Conservation (phyloP, 2,113 vertebrate genomes). For the Aldabrachelys gigantea region DNA sequence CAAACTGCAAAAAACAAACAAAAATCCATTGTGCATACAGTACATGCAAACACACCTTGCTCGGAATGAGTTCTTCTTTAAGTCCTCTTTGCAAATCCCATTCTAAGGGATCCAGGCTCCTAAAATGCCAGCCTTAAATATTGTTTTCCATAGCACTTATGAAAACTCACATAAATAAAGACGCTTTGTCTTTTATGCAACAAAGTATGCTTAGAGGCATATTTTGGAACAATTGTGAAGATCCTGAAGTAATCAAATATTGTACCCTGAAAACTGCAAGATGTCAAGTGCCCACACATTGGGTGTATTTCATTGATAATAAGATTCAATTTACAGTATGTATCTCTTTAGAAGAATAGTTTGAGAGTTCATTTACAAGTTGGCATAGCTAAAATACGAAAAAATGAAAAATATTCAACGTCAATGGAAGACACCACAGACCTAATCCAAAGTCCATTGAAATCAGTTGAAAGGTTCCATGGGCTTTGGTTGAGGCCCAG, state of each 20-base stretch:
- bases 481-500: not conserved
- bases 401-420: fast-evolving
- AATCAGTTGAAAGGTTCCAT: not conserved
- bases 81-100: not conserved
- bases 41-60: not conserved
- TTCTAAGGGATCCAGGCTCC: not conserved
- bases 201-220: not conserved
- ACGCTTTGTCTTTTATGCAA: not conserved
- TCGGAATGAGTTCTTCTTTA: not conserved
- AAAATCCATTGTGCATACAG: not conserved
- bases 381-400: not conserved
- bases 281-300: not conserved
- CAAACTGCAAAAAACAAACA: not conserved
- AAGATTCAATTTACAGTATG: not conserved
- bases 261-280: not conserved
- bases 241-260: not conserved
- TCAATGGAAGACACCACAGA: not conserved
- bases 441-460: not conserved
- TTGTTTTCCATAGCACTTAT: not conserved
- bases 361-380: not conserved
- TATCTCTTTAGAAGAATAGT: not conserved
- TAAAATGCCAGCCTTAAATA: not conserved
- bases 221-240: not conserved
- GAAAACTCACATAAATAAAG: not conserved
- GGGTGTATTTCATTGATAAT: not conserved